These are phyloP conservation scores for Poeciliopsis paucimaculata DNA, from an alignment of 2,797 vertebrate species.

Conservation along the genomic window DNA sequence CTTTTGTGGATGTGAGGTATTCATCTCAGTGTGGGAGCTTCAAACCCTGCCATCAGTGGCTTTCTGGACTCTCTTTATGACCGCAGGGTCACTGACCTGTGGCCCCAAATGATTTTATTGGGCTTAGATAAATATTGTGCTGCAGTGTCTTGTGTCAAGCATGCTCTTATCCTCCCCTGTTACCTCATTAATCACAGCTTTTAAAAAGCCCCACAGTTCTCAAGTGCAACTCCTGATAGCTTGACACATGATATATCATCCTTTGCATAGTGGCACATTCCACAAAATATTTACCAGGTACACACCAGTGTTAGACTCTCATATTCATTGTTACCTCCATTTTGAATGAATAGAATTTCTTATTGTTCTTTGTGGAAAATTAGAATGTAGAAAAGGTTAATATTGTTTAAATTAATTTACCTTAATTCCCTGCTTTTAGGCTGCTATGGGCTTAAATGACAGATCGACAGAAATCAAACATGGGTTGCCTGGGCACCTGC, in stretches of 20 bases:
- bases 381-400: not conserved
- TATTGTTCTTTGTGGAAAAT: not conserved
- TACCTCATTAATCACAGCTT: constrained; percentile 82
- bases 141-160: constrained; percentile 78
- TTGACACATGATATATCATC: constrained; percentile 67
- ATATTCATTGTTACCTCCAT: constrained; percentile 16
- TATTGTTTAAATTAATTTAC: not conserved
- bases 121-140: constrained; percentile 82
- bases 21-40: constrained; percentile 37
- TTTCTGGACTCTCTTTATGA: constrained; percentile 59
- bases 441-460: constrained; percentile 89
- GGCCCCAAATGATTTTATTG: constrained; percentile 78
- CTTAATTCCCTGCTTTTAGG: constrained; percentile 71
- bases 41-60: constrained; percentile 59
- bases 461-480: constrained; percentile 89
- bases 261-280: constrained; percentile 71
- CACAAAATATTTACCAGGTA: constrained; percentile 50
- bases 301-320: constrained; percentile 20
- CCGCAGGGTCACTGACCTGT: constrained; percentile 71
- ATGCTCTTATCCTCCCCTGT: constrained; percentile 72
- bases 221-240: constrained; percentile 75
- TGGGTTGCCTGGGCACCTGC: constrained; percentile 87
- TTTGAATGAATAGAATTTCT: constrained; percentile 12
- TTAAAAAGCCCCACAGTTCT: constrained; percentile 77
- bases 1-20: constrained; percentile 19